These are phyloP conservation scores for Ammospiza maritima DNA, from an alignment of 2,797 vertebrate species.

Conservation along the genomic window DNA sequence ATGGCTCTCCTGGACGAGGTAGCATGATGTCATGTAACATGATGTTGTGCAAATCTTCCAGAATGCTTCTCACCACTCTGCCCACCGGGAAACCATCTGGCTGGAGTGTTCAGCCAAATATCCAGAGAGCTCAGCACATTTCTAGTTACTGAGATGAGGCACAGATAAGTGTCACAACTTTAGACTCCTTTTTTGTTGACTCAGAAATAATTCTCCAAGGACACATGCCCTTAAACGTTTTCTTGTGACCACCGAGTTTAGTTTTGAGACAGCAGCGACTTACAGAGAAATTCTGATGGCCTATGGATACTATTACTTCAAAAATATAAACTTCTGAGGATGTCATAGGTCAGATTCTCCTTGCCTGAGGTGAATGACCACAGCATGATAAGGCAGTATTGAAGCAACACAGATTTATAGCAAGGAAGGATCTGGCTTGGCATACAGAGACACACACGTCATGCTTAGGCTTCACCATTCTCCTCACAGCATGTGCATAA, in stretches of 20 bases:
- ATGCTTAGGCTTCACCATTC: neutral
- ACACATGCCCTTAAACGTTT: neutral
- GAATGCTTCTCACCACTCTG: conserved; percentile 34
- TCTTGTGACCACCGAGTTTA: neutral
- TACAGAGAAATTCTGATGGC: neutral
- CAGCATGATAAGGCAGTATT: neutral
- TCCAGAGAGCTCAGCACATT: conserved; percentile 27
- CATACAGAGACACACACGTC: neutral
- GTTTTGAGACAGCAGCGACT: neutral
- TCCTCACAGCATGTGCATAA: neutral
- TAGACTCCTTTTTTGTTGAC: conserved; percentile 14
- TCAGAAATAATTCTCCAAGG: conserved; percentile 19
- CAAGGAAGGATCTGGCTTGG: neutral
- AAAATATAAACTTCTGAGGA: neutral
- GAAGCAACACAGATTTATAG: neutral
- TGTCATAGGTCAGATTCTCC: neutral
- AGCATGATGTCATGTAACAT: conserved; percentile 74
- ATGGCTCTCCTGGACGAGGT: conserved; percentile 26
- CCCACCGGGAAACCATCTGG: conserved; percentile 44
- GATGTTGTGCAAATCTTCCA: conserved; percentile 70
- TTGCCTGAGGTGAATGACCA: neutral
- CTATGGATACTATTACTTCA: neutral
- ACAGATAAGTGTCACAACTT: conserved; percentile 38
- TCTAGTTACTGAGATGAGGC: conserved; percentile 48
- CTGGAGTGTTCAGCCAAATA: conserved; percentile 51